Evolutionary conservation across 2,888 invertebrate species (phyloP), one percentile per base, ranked within the genome.

Genomic region (Pristionchus mayeri): DNA sequence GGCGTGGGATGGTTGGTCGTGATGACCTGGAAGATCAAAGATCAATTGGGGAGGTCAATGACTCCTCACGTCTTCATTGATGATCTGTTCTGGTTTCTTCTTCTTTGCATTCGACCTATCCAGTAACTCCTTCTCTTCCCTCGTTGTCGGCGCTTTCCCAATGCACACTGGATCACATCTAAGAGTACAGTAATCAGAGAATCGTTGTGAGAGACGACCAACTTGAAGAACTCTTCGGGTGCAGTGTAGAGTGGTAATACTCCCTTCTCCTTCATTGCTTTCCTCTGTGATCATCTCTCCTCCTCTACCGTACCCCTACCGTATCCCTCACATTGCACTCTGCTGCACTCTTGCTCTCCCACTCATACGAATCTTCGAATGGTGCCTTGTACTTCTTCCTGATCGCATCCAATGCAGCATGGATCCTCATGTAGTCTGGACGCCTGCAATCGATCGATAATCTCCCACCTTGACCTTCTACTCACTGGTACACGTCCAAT

Each of bases 401-500:
- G 21, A 82, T 44, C 2, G n/a, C 16, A n/a, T 60, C 81, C n/a
- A 82, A 34, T 44, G 81, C 40, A 4, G 18, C 30, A 24, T 48
- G 57, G 48, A 82, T 82, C 13, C 16, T 48, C 34, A 6, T 37
- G 63, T 82, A 82, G 24, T 82, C 81, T 0, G 81, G 81, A 18
- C 81, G 40, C 18, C 81, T 82, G 48, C 21, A 21, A 37, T 54
- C 57, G 24, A 80, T 57, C 57, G 80, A 80, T 80, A 37, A 9
- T 50, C 16, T 48, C 13, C 9, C 50, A 9, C 11, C 24, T 44
- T 44, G 21, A 40, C 27, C 9, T 40, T 37, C 21, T 21, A 40
- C 80, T 34, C 37, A 82, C 81, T 63, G 60, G n/a, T 82, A 82
- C 30, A 60, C 24, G 48, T 82, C 63, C 63, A 82, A 30, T 6